Percentiles rank a stretch among this genome's conserved stretches.
phyloP scores from a whole-genome alignment of 2,797 vertebrate genomes.

The Erpetoichthys calabaricus region DNA sequence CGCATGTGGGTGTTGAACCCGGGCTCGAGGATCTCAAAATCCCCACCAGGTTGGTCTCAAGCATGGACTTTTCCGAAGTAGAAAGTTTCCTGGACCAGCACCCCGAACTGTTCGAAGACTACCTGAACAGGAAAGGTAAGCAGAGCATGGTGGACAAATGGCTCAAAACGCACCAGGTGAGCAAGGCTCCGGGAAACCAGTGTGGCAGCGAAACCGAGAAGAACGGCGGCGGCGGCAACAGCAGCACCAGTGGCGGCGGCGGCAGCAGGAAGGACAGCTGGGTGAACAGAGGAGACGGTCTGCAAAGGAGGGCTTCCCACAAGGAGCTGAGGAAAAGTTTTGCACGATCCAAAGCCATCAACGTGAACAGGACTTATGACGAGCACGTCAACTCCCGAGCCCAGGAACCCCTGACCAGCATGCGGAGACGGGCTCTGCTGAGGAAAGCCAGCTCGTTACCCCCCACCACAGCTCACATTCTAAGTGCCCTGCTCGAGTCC shows the following conservation, averaged over 20 bases:
- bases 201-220: slow-evolving; percentile 28
- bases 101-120: slow-evolving; percentile 79
- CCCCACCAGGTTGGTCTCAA: slow-evolving; percentile 47
- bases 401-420: slow-evolving; percentile 85
- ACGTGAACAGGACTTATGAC: slow-evolving; percentile 91
- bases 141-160: slow-evolving; percentile 80
- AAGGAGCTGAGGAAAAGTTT: slow-evolving; percentile 91
- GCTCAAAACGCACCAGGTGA: slow-evolving; percentile 60
- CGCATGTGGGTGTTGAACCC: no score
- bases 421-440: slow-evolving; percentile 79
- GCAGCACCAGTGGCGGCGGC: slow-evolving; percentile 8
- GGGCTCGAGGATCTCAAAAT: no score
- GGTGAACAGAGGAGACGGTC: slow-evolving; percentile 44
- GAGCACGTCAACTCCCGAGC: slow-evolving; percentile 80
- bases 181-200: slow-evolving; percentile 22
- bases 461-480: slow-evolving; percentile 86
- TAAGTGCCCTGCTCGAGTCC: slow-evolving; percentile 90
- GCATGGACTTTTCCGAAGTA: slow-evolving; percentile 79
- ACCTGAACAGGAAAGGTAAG: slow-evolving; percentile 75
- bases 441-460: slow-evolving; percentile 92
- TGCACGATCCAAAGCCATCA: slow-evolving; percentile 86
- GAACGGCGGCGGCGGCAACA: slow-evolving; percentile 11
- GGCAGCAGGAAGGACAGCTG: slow-evolving; percentile 51
- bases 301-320: slow-evolving; percentile 78
- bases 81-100: slow-evolving; percentile 94